A percentile compares a stretch with the other conserved stretches of the same genome.
These are phyloP conservation scores for Epinephelus fuscoguttatus DNA, from an alignment of 2,113 vertebrate genomes.

Conservation along the genomic window DNA sequence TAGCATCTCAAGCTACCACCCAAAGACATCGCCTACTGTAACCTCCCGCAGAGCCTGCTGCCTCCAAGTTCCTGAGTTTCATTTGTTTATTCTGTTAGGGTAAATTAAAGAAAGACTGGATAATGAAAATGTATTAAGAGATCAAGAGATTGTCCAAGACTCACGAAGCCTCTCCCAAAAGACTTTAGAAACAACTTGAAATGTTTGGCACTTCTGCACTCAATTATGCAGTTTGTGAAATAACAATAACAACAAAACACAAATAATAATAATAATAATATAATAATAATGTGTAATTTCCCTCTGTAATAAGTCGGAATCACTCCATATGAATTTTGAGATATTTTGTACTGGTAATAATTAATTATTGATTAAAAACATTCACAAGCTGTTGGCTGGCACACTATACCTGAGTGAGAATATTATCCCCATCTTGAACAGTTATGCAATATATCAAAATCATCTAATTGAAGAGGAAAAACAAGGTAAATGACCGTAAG, in stretches of 20 bases:
- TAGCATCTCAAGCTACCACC: constrained; percentile 84
- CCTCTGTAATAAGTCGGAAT: constrained; percentile 86
- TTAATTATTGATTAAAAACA: constrained; percentile 97
- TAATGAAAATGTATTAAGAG: constrained; percentile 88
- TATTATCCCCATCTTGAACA: constrained; percentile 95
- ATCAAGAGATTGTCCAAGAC: constrained; percentile 98
- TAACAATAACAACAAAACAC: constrained; percentile 77
- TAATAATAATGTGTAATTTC: constrained; percentile 69
- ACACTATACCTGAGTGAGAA: constrained; percentile 99
- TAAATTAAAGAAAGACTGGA: constrained; percentile 83
- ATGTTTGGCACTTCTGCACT: constrained; percentile 96
- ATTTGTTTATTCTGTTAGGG: constrained; percentile 87
- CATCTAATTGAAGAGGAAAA: constrained; percentile 88
- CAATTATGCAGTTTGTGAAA: constrained; percentile 81
- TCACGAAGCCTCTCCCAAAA: constrained; percentile 91
- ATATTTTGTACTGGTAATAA: constrained; percentile 83
- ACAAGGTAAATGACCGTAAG: constrained; percentile 91
- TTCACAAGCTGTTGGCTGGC: constrained; percentile 99
- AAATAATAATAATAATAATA: constrained; percentile 71
- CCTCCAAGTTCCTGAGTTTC: constrained; percentile 95
- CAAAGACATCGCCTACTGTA: constrained; percentile 83
- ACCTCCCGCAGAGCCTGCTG: constrained; percentile 87
- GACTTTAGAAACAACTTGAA: constrained; percentile 91
- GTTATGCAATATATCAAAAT: constrained; percentile 94
- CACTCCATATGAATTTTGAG: constrained; percentile 85